phyloP scores from a whole-genome alignment of 2,113 vertebrate species.

The Thunnus thynnus region DNA sequence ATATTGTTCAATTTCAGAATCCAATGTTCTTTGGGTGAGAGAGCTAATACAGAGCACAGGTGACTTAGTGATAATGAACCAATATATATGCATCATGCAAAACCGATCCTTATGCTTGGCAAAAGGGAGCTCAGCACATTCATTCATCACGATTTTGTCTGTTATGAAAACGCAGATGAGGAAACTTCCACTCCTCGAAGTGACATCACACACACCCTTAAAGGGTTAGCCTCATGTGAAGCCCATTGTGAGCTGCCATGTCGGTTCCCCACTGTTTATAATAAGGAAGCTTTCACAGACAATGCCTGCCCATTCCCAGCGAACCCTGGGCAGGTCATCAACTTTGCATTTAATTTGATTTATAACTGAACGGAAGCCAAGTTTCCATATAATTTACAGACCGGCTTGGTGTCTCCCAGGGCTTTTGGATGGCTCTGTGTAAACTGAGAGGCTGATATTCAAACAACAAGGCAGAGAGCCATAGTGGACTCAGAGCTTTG shows the following conservation, averaged over 20 bases:
- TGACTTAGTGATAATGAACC: slow-evolving; percentile 82
- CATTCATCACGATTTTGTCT: slow-evolving; percentile 65
- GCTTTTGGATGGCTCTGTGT: slow-evolving; percentile 64
- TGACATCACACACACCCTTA: slow-evolving; percentile 55
- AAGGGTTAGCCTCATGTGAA: slow-evolving; percentile 6
- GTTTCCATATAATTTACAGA: slow-evolving; percentile 53
- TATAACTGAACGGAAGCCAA: slow-evolving; percentile 63
- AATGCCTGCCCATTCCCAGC: slow-evolving; percentile 13
- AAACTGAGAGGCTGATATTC: slow-evolving; percentile 72
- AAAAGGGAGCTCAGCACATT: slow-evolving; percentile 53
- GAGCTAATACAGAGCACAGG: slow-evolving; percentile 73
- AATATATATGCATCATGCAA: slow-evolving; percentile 83
- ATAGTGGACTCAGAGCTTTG: slow-evolving; percentile 65
- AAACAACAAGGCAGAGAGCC: slow-evolving; percentile 68
- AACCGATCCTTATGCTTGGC: slow-evolving; percentile 68
- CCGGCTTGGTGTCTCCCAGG: slow-evolving; percentile 39
- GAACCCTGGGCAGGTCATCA: slow-evolving; percentile 57
- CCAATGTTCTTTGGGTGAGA: slow-evolving; percentile 71
- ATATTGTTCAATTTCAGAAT: slow-evolving; percentile 74
- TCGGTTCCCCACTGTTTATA: slow-evolving; percentile 31
- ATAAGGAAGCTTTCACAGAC: slow-evolving; percentile 50
- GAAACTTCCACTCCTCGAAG: slow-evolving; percentile 19
- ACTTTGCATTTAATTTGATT: slow-evolving; percentile 70
- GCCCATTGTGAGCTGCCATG: slow-evolving; percentile 15
- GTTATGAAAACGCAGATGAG: slow-evolving; percentile 59